A percentile compares a stretch with the other conserved stretches of the same genome.
These are phyloP conservation scores for Malaclemys terrapin DNA, from an alignment of 2,113 vertebrate species.

Conservation along the genomic window DNA sequence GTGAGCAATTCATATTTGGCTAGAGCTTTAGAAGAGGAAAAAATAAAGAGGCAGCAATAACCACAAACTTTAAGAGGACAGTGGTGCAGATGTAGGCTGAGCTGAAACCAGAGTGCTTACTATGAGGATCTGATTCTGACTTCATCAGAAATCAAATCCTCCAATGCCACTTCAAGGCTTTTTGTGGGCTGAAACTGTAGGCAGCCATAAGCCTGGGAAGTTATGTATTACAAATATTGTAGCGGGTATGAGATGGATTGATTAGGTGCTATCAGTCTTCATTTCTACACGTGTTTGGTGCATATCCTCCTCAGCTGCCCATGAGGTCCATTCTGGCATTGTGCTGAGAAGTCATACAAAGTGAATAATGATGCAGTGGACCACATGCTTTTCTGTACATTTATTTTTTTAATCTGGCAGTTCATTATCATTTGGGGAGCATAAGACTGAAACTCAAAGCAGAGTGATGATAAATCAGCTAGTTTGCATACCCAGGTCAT, in stretches of 20 bases:
- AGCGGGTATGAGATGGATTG: neutral
- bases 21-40: rapidly evolving
- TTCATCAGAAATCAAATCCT: rapidly evolving
- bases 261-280: neutral
- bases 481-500: rapidly evolving
- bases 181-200: neutral
- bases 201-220: neutral
- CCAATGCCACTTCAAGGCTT: neutral
- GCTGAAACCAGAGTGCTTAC: neutral
- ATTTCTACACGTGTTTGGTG: too few species aligned
- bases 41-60: constrained; percentile 14
- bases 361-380: rapidly evolving
- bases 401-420: neutral
- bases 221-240: neutral
- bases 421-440: constrained; percentile 18
- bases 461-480: constrained; percentile 26
- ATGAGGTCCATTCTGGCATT: rapidly evolving
- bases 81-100: neutral
- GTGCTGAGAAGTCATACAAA: neutral
- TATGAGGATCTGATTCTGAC: neutral
- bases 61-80: neutral
- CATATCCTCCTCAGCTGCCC: rapidly evolving
- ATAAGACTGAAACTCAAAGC: neutral
- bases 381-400: neutral
- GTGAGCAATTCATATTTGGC: neutral